Evolutionary conservation across 2,113 vertebrate species (phyloP).

Genomic region (Desmodus rotundus): DNA sequence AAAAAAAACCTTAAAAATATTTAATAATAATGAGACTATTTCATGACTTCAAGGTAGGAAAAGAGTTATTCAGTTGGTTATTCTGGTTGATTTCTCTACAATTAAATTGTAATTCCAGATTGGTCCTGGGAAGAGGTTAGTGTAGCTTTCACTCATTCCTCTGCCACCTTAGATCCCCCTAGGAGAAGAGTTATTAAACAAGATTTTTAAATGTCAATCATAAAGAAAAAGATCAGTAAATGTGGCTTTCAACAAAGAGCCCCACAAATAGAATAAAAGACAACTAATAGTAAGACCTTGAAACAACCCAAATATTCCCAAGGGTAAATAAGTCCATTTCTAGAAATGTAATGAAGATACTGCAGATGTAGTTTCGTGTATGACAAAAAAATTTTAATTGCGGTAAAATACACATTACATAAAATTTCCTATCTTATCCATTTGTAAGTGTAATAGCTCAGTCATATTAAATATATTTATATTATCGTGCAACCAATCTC

Average conservation of each 20-base stretch:
- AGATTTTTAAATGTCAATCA: neutral
- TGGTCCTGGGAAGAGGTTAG: too few species aligned
- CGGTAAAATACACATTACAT: neutral
- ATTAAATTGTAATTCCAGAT: too few species aligned
- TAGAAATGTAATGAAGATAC: neutral
- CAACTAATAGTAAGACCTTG: neutral
- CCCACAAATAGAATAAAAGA: neutral
- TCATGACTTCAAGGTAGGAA: neutral
- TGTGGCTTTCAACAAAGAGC: neutral
- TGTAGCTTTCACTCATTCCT: too few species aligned
- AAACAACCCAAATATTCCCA: neutral
- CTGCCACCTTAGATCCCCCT: too few species aligned
- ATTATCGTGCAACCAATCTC: neutral
- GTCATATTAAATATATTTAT: neutral
- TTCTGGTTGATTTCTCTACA: too few species aligned
- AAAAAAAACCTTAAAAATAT: neutral
- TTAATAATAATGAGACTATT: neutral
- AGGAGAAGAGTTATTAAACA: neutral
- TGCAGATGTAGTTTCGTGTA: neutral
- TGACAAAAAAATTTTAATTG: neutral
- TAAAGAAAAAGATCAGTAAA: neutral
- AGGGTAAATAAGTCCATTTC: neutral
- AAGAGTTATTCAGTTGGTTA: neutral
- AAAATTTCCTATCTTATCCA: neutral
- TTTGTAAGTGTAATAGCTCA: neutral